Evolutionary conservation across 1,140 invertebrate species (phyloP).

Genomic region (Adoxophyes honmai): DNA sequence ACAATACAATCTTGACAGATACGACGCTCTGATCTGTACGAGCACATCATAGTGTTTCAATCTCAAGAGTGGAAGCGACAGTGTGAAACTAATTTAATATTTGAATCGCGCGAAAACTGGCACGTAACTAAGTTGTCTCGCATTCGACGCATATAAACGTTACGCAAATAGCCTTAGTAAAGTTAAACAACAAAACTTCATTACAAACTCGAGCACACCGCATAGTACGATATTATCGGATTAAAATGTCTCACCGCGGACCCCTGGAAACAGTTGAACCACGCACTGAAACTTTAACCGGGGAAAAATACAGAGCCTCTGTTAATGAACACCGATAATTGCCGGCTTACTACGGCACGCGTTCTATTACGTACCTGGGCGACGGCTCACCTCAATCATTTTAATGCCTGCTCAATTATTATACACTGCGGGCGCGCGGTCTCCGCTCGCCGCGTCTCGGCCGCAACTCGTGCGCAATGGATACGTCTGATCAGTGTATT

Average conservation of each 20-base stretch:
- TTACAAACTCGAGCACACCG: constrained; percentile 25
- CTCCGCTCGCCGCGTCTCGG: constrained; percentile 19
- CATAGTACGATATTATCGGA: constrained; percentile 25
- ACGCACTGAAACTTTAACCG: constrained; percentile 30
- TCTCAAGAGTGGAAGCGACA: neutral
- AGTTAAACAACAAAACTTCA: constrained; percentile 25
- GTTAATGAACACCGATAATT: constrained; percentile 59
- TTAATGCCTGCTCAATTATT: constrained; percentile 45
- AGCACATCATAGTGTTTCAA: no score
- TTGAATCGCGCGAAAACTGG: constrained; percentile 6
- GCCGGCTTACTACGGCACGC: constrained; percentile 40
- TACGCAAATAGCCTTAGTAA: constrained; percentile 20
- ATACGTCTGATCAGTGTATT: constrained; percentile 48
- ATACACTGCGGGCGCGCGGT: constrained; percentile 31
- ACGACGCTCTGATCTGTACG: no score
- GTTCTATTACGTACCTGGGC: constrained; percentile 41
- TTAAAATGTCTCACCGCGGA: constrained; percentile 23
- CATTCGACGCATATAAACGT: constrained; percentile 14
- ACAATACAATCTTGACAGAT: no score
- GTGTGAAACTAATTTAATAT: constrained; percentile 10
- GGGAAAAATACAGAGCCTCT: constrained; percentile 41
- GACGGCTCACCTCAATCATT: constrained; percentile 44
- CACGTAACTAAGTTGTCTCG: constrained; percentile 11
- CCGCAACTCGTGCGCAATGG: constrained; percentile 27
- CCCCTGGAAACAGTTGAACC: constrained; percentile 17